Evolutionary conservation across 2,797 vertebrate genomes (phyloP).

Genomic region (Coreius guichenoti): DNA sequence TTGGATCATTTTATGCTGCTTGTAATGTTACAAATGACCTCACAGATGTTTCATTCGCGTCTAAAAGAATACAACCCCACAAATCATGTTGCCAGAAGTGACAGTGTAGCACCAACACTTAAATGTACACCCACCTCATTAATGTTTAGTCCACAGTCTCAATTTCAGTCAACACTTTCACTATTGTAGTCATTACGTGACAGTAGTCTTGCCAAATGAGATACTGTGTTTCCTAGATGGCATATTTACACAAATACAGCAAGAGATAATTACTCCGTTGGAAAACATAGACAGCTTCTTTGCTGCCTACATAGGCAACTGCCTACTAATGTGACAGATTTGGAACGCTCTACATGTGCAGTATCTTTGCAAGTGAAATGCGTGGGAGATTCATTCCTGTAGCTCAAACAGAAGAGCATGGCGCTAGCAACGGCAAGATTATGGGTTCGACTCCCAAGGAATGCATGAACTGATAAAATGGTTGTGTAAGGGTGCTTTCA

Average conservation of each 20-base stretch:
- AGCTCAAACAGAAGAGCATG: neutral
- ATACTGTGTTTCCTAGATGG: neutral
- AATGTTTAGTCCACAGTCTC: slow-evolving; percentile 30
- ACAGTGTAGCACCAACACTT: slow-evolving; percentile 2
- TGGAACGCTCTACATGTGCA: neutral
- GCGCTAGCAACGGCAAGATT: neutral
- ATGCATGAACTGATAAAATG: neutral
- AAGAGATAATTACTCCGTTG: slow-evolving; percentile 12
- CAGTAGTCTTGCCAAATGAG: slow-evolving; percentile 26
- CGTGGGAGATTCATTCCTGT: neutral
- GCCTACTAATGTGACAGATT: slow-evolving; percentile 10
- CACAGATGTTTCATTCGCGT: slow-evolving; percentile 14
- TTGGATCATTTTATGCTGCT: slow-evolving; percentile 9
- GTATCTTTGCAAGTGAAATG: neutral
- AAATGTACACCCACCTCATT: slow-evolving; percentile 28
- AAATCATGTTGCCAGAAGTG: slow-evolving; percentile 5
- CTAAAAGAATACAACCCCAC: neutral
- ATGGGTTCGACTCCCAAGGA: neutral
- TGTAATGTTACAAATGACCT: neutral
- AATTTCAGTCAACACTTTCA: slow-evolving; percentile 32
- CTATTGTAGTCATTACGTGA: slow-evolving; percentile 26
- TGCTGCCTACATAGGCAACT: slow-evolving; percentile 20
- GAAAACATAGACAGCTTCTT: neutral
- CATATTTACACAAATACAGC: slow-evolving; percentile 29
- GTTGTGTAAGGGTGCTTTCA: neutral